phyloP scores from a whole-genome alignment of 2,113 vertebrate species.

The Rhinopomastus cyanomelas region DNA sequence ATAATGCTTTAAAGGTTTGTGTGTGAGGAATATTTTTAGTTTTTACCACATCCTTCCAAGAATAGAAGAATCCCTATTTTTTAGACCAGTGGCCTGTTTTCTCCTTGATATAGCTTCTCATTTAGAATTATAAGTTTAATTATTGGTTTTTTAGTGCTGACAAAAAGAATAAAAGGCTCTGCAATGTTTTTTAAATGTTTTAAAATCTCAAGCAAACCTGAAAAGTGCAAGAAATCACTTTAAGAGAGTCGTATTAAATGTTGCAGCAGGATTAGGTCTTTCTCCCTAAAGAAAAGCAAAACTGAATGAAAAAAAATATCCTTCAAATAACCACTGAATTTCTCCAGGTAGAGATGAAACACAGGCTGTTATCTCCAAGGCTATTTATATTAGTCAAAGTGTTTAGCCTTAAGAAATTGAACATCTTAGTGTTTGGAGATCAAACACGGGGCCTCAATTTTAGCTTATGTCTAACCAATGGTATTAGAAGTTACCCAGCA shows the following conservation, averaged over 20 bases:
- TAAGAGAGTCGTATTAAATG: constrained; percentile 1
- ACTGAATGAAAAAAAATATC: background rate
- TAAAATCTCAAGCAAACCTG: background rate
- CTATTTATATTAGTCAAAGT: background rate
- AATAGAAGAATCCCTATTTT: background rate
- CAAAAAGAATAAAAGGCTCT: background rate
- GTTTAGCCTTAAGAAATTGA: background rate
- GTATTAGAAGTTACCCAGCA: background rate
- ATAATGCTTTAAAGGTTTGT: background rate
- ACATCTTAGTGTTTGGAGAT: background rate
- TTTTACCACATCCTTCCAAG: background rate
- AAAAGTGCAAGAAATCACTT: background rate
- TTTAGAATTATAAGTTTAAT: constrained; percentile 19
- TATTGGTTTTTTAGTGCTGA: background rate
- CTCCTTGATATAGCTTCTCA: background rate
- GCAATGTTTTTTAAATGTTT: background rate
- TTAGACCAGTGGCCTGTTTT: background rate
- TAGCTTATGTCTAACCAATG: background rate
- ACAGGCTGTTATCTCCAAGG: background rate
- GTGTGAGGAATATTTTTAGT: background rate
- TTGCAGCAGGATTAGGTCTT: background rate
- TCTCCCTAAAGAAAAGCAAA: background rate
- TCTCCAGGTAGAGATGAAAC: background rate
- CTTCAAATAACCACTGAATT: background rate
- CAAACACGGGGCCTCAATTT: background rate